phyloP scores from a whole-genome alignment of 2,797 vertebrate genomes.

The Syndactyla subalaris region DNA sequence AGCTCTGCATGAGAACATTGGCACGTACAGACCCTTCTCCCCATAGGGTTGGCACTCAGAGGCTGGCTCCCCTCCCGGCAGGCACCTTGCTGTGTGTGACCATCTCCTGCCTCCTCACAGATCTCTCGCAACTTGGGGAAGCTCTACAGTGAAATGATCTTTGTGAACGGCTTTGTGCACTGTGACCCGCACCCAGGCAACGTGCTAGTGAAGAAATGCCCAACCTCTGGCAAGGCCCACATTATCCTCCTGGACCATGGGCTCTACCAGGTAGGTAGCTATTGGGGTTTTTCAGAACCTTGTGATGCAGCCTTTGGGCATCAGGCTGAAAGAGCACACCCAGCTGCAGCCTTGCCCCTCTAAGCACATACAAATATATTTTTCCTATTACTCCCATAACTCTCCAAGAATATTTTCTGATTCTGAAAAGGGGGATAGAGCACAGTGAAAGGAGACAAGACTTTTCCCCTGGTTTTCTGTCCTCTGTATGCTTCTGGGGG shows the following conservation, averaged over 20 bases:
- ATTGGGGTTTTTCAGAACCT: neutral
- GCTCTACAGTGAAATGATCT: conserved; percentile 98
- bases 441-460: neutral
- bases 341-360: neutral
- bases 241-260: conserved; percentile 94
- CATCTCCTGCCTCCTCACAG: conserved; percentile 72
- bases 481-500: neutral
- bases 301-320: neutral
- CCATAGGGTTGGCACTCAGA: fast-evolving
- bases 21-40: neutral
- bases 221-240: conserved; percentile 81
- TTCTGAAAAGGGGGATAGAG: neutral
- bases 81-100: neutral
- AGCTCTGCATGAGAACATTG: neutral
- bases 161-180: conserved; percentile 95
- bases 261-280: conserved; percentile 88
- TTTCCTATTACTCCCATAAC: neutral
- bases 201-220: conserved; percentile 88
- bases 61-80: neutral
- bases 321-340: neutral
- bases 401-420: neutral
- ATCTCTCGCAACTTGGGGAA: conserved; percentile 91
- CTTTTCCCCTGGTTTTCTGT: neutral
- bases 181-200: conserved; percentile 98
- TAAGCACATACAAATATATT: neutral